Evolutionary conservation across 2,888 invertebrate species (phyloP).

Genomic region (Limnephilus lunatus): DNA sequence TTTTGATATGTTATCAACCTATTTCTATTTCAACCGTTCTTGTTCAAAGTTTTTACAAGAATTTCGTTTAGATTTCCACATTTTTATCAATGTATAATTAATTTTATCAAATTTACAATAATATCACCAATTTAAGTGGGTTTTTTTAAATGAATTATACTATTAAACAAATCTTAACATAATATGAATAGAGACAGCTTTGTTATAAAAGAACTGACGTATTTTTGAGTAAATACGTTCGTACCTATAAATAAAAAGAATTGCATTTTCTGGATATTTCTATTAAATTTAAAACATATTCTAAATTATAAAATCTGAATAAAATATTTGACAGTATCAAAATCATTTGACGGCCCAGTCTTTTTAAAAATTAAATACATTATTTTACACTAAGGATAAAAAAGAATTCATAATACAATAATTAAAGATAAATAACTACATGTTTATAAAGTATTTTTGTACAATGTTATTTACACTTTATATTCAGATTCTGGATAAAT

Average conservation of each 20-base stretch:
- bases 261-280: neutral
- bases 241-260: neutral
- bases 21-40: slow-evolving; percentile 33
- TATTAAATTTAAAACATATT: neutral
- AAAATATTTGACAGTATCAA: slow-evolving; percentile 36
- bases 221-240: neutral
- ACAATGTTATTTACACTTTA: slow-evolving; percentile 61
- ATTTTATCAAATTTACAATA: slow-evolving; percentile 36
- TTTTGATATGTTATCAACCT: slow-evolving; percentile 57
- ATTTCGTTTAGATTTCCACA: slow-evolving; percentile 19
- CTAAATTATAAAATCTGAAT: neutral
- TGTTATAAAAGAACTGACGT: neutral
- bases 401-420: slow-evolving; percentile 33
- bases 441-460: slow-evolving; percentile 54
- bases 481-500: slow-evolving; percentile 57
- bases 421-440: slow-evolving; percentile 13
- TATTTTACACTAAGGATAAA: slow-evolving; percentile 50
- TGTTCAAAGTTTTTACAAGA: neutral
- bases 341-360: slow-evolving; percentile 61
- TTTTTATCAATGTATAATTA: slow-evolving; percentile 33
- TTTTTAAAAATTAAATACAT: slow-evolving; percentile 65
- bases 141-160: slow-evolving; percentile 19
- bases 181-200: neutral
- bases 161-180: neutral
- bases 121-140: slow-evolving; percentile 49